Percentiles rank a stretch among this genome's conserved stretches.
Evolutionary conservation across 2,797 vertebrate genomes (phyloP).

Genomic region (Crenichthys baileyi): DNA sequence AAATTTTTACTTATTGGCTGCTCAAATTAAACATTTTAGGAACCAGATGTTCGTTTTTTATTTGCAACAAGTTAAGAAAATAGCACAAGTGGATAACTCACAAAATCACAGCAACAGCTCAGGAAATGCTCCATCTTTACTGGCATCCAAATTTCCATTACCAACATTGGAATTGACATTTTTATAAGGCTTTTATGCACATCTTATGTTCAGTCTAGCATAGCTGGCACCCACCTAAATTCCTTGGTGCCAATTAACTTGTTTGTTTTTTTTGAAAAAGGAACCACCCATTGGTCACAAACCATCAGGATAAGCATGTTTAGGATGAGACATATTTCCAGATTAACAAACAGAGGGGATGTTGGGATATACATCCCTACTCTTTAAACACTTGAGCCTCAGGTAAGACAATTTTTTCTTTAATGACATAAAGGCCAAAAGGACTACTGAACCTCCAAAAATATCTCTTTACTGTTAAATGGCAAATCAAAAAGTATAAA

Average conservation of each 20-base stretch:
- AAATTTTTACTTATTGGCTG: slow-evolving; percentile 38
- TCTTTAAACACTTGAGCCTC: slow-evolving; percentile 7
- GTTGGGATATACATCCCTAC: slow-evolving; percentile 9
- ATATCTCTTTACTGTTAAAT: slow-evolving; percentile 69
- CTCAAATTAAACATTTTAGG: slow-evolving; percentile 60
- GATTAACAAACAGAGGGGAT: slow-evolving; percentile 24
- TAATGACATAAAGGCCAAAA: slow-evolving; percentile 63
- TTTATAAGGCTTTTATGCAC: slow-evolving; percentile 56
- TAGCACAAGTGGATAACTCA: slow-evolving; percentile 26
- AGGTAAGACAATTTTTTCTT: slow-evolving; percentile 32
- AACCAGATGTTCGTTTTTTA: slow-evolving; percentile 69
- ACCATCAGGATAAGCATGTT: slow-evolving; percentile 24
- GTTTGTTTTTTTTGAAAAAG: slow-evolving; percentile 1
- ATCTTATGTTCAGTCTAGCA: slow-evolving; percentile 46
- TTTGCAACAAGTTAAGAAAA: slow-evolving; percentile 20
- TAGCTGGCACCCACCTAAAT: slow-evolving; percentile 49
- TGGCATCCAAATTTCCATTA: slow-evolving; percentile 59
- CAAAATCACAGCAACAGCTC: slow-evolving; percentile 53
- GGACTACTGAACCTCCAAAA: slow-evolving; percentile 67
- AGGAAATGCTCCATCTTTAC: slow-evolving; percentile 54
- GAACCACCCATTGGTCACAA: slow-evolving; percentile 26
- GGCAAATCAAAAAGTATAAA: slow-evolving; percentile 73
- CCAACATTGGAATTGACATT: slow-evolving; percentile 57
- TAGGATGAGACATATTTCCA: slow-evolving; percentile 25
- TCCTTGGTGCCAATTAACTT: slow-evolving; percentile 55